Evolutionary conservation across 1,140 invertebrate species (phyloP), one percentile per base, ranked within the genome.

Genomic region (Mizuhopecten yessoensis): DNA sequence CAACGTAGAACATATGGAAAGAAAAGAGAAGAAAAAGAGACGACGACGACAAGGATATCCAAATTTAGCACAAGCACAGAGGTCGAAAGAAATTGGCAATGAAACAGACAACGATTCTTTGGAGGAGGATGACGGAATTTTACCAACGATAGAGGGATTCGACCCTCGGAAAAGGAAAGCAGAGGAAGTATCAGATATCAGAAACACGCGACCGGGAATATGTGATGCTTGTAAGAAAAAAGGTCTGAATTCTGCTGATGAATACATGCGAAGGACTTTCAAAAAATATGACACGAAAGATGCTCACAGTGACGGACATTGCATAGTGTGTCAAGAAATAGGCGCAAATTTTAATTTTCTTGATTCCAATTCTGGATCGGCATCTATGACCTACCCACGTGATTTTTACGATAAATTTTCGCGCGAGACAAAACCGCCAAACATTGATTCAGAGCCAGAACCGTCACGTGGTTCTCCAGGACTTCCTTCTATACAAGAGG

Each of bases 371-470:
- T 75, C n/a, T 2, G 57, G 57, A 7, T 75, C 57, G 23, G 57
- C 57, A 1, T 75, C 57, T n/a, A 75, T 75, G 57, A 75, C 57
- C 9, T 75, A 75, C 17, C 57, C 57, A n/a, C 1, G 57, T 5
- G 57, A 75, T n/a, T 75, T 75, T 75, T 75, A 75, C 29, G 57
- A 75, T 75, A 75, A 75, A n/a, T 75, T 75, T 75, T 75, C 57
- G n/a, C 57, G 57, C 57, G 57, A 75, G 29, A 75, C 57, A 5
- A 75, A 75, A 75, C 57, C 57, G n/a, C 57, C 57, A 75, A 75
- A 75, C 57, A 75, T 75, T 29, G 57, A 75, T n/a, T 75, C 57
- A 29, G 57, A 75, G 11, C 57, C 57, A 75, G 57, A 75, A 5
- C 57, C 1, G 3, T 0, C 57, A 29, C 57, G 23, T 9, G 57